phyloP scores from a whole-genome alignment of 2,113 vertebrate species.

The Xiphias gladius region DNA sequence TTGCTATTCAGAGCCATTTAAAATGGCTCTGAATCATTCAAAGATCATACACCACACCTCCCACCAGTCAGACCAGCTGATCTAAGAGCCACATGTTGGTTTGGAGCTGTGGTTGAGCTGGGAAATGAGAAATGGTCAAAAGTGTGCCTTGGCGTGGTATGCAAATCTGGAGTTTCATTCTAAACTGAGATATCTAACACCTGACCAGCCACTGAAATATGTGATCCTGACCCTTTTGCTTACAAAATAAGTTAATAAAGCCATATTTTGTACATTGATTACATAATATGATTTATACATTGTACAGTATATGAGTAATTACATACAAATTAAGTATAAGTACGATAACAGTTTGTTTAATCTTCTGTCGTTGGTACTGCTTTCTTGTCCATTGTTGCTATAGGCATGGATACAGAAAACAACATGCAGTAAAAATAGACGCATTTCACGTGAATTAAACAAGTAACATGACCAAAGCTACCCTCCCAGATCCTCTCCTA shows the following conservation, averaged over 20 bases:
- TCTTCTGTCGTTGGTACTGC: background rate
- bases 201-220: background rate
- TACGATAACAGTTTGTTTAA: background rate
- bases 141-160: conserved; percentile 2
- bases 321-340: background rate
- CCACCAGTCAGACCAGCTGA: conserved; percentile 14
- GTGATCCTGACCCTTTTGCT: background rate
- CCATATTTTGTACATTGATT: background rate
- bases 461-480: too few species aligned
- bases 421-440: background rate
- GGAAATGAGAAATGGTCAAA: conserved; percentile 32
- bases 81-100: conserved; percentile 50
- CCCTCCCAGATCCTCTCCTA: background rate
- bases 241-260: background rate
- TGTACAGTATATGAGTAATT: background rate
- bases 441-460: background rate
- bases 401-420: background rate
- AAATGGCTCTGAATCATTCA: background rate
- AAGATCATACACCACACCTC: background rate
- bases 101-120: background rate
- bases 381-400: background rate
- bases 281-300: background rate
- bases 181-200: conserved; percentile 11
- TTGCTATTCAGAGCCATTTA: conserved; percentile 13
- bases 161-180: conserved; percentile 24